A percentile compares a stretch with the other conserved stretches of the same genome.
Conservation (phyloP, 2,888 invertebrate genomes). For the Aphidoletes aphidimyza region DNA sequence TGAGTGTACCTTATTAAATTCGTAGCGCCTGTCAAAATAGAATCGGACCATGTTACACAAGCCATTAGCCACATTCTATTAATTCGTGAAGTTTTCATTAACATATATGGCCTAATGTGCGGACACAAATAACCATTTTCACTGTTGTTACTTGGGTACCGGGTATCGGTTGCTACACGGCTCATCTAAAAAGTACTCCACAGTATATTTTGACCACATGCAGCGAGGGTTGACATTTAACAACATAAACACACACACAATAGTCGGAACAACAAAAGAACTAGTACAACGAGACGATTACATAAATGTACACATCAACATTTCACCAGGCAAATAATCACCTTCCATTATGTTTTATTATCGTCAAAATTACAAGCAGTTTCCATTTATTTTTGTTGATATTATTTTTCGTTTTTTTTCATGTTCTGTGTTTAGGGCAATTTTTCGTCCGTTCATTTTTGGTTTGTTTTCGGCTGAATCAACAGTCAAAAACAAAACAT, state of each 20-base stretch:
- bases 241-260: conserved; percentile 9
- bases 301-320: conserved; percentile 48
- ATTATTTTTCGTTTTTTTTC: neutral
- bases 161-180: neutral
- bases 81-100: neutral
- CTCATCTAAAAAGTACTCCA: neutral
- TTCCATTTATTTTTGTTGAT: neutral
- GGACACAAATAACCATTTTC: neutral
- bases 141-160: neutral
- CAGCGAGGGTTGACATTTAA: conserved; percentile 40
- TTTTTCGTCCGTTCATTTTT: neutral
- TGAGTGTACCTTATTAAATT: neutral
- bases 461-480: neutral
- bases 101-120: conserved; percentile 5
- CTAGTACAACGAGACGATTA: neutral
- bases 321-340: conserved; percentile 52
- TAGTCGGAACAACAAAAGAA: neutral
- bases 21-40: conserved; percentile 39
- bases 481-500: too few relatives aligned
- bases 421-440: too few relatives aligned
- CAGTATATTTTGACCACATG: neutral
- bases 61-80: conserved; percentile 46
- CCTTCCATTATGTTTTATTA: conserved; percentile 31
- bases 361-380: conserved; percentile 26
- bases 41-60: conserved; percentile 9